Evolutionary conservation across 2,888 invertebrate genomes (phyloP).

Genomic region (Platerodrilus igneus): DNA sequence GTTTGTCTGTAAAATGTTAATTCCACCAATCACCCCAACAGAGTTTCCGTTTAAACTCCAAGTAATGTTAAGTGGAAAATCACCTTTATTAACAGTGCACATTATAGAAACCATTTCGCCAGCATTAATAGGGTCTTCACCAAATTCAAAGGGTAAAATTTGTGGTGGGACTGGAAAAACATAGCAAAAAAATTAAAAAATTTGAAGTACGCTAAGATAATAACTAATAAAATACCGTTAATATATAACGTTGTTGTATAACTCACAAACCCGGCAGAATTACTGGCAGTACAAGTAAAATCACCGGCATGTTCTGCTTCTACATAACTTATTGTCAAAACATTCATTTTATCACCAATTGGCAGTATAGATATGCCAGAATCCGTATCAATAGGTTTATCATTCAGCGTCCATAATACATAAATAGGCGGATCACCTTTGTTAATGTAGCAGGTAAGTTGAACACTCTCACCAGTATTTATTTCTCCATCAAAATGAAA

Average conservation of each 20-base stretch:
- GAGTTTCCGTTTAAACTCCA: slow-evolving; percentile 63
- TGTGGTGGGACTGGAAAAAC: slow-evolving; percentile 2
- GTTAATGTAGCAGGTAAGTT: slow-evolving; percentile 63
- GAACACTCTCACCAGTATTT: slow-evolving; percentile 65
- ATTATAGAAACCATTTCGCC: slow-evolving; percentile 62
- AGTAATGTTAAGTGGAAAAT: slow-evolving; percentile 64
- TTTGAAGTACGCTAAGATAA: too few relatives aligned
- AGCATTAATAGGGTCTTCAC: slow-evolving; percentile 64
- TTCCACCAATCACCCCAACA: slow-evolving; percentile 39
- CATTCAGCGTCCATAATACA: slow-evolving; percentile 72
- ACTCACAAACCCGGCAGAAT: slow-evolving; percentile 60
- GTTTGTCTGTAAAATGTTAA: slow-evolving; percentile 53
- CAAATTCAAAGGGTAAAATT: slow-evolving; percentile 56
- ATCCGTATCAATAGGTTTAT: slow-evolving; percentile 58
- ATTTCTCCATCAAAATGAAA: slow-evolving; percentile 56
- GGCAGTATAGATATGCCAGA: slow-evolving; percentile 49
- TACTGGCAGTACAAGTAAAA: slow-evolving; percentile 66
- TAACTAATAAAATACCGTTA: slow-evolving; percentile 55
- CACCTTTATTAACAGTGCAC: slow-evolving; percentile 66
- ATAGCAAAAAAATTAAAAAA: background rate
- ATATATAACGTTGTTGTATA: slow-evolving; percentile 61
- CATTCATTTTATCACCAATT: slow-evolving; percentile 50
- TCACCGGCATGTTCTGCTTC: slow-evolving; percentile 64
- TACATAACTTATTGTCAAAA: slow-evolving; percentile 57
- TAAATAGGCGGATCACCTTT: slow-evolving; percentile 70